A percentile compares a stretch with the other conserved stretches of the same genome.
Evolutionary conservation across 2,888 invertebrate genomes (phyloP).

Genomic region (Itoplectis maculator): DNA sequence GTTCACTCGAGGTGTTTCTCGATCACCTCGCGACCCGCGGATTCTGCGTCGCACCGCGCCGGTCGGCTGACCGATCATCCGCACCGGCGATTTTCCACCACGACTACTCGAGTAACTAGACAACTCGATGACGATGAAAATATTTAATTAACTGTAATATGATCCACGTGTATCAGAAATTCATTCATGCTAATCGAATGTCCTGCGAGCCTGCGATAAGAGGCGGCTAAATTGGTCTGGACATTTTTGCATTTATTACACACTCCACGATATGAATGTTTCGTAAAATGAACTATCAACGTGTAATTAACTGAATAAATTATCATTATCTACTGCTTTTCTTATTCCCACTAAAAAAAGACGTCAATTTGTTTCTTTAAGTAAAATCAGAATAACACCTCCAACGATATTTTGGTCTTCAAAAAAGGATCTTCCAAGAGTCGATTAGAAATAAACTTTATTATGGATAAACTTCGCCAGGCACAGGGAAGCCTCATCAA

Average conservation of each 20-base stretch:
- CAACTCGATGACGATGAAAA: not conserved
- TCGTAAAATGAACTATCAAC: no score
- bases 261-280: not conserved
- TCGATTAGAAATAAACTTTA: no score
- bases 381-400: no score
- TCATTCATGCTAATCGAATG: not conserved
- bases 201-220: not conserved
- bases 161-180: not conserved
- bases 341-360: no score
- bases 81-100: not conserved
- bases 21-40: slow-evolving; percentile 19
- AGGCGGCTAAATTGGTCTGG: not conserved
- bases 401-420: no score
- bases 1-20: slow-evolving; percentile 33
- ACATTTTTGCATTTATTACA: not conserved
- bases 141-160: not conserved
- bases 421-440: no score
- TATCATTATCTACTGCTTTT: not conserved
- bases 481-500: no score
- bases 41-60: not conserved
- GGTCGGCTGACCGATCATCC: not conserved
- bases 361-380: no score
- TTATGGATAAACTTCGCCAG: no score
- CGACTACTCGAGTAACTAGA: not conserved
- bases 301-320: no score